Base-by-base conservation (phyloP, 2,113 vertebrate species). In the Calidris pygmaea region DNA sequence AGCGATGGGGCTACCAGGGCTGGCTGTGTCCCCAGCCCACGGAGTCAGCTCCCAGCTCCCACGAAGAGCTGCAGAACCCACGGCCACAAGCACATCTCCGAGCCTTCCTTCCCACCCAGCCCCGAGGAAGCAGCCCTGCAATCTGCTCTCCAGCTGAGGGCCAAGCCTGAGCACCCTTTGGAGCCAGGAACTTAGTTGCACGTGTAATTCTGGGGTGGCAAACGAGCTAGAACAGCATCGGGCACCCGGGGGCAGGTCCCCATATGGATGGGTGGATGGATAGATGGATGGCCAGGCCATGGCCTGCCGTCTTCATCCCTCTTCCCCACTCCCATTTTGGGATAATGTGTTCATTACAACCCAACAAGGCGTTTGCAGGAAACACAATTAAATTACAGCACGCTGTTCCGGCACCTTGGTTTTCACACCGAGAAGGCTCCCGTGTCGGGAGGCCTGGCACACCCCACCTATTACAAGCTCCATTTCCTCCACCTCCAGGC, bases 41-140 rank as follows among this genome's bases (percentile, higher is more conserved):
- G 20, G 26, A 26, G 4, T 23, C 72, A 27, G n/a, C 23, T 65
- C 70, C 70, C 12, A 8, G n/a, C 23, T 65, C 70, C 70, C 12
- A 8, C 11, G 0, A 21, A 15, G 19, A 22, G 8, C n/a, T 0
- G 2, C 23, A 13, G 56, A 16, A 73, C 20, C 34, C 47, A 2
- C 0, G 3, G 11, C 52, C 77, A 24, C 1, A 1, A 29, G 55
- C 43, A 2, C 45, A 26, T 30, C 45, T 21, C 70, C 27, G 1
- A 80, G 16, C 53, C n/a, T 45, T 16, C 74, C 76, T 29, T 47
- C 50, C 63, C 37, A 1, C 43, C 0, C 4, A 4, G n/a, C 26
- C 52, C 58, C 52, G 1, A 24, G 70, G 65, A 35, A 62, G 58
- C 47, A 20, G 81, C 59, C 32, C 0, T 45, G 47, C 75, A 63